Evolutionary conservation across 2,113 vertebrate genomes (phyloP), one percentile per base, ranked within the genome.

Genomic region (Eonycteris spelaea): DNA sequence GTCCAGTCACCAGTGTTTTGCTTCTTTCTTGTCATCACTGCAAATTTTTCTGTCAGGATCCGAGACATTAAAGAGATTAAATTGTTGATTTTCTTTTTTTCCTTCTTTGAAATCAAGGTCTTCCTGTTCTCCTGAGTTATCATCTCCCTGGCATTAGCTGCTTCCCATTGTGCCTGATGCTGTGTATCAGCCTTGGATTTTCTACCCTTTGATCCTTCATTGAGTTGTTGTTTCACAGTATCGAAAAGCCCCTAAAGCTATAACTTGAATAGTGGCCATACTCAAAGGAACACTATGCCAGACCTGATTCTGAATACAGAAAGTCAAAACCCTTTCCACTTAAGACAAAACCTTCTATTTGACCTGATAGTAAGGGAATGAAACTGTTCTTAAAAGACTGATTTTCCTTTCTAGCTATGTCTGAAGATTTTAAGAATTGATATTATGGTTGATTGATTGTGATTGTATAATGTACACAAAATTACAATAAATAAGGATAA

Each of bases 201-300:
- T 33, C 59, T 55, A 51, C 82, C 93, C 55, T 93, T 79, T 95
- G 65, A 95, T 87, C 67, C 45, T 91, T 84, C 48, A 21, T 30
- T 61, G 87, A 94, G 71, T 61, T 95, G 93, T 86, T 91, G 71
- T 75, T 94, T 92, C 53, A 86, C 43, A 78, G 61, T 80, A 84
- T 89, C 77, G 89, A 43, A 95, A 91, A 77, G 28, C 10, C 86
- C 89, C 26, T 75, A 79, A 92, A 96, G 75, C 33, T 92, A 33
- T 61, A 19, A 74, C 51, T 87, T 84, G 43, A 96, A 77, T 21
- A 71, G 63, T 79, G 86, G 48, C 26, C 90, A 33, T 22, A 86
- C 26, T 86, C 91, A 89, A 74, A 94, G n/a, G 10, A 88, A 78
- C 78, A 24, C 7, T 71, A 10, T 24, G 16, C 33, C 4, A 1